Percentiles rank a stretch among this genome's conserved stretches.
Conservation (phyloP, 2,797 vertebrate species). For the Syncerus caffer region DNA sequence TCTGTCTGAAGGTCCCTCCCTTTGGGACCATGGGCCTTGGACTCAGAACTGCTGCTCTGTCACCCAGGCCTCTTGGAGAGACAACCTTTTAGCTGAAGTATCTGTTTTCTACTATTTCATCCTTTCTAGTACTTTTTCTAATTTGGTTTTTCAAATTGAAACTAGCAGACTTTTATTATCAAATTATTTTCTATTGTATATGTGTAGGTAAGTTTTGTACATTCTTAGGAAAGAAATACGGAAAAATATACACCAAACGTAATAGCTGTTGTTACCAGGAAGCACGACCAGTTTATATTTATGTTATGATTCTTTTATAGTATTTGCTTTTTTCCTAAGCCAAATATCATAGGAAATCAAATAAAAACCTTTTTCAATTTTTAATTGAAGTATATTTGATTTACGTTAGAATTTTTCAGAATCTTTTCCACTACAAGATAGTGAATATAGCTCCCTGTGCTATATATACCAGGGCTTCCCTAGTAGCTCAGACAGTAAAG, state of each 20-base stretch:
- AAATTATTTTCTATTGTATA: neutral
- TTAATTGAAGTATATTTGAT: neutral
- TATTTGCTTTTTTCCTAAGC: neutral
- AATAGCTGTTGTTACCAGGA: neutral
- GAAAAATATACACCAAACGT: neutral
- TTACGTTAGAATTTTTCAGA: neutral
- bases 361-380: neutral
- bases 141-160: conserved; percentile 1
- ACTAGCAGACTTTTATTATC: neutral
- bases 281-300: neutral
- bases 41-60: neutral
- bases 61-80: neutral
- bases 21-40: neutral
- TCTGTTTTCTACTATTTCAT: neutral
- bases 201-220: neutral
- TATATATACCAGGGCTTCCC: neutral
- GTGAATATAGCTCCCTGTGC: neutral
- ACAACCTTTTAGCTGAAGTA: neutral
- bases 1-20: neutral
- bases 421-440: neutral
- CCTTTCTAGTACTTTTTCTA: neutral
- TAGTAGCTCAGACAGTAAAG: neutral
- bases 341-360: neutral
- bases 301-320: neutral
- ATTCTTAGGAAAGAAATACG: neutral